Evolutionary conservation across 2,113 vertebrate genomes (phyloP).

Genomic region (Bombycilla garrulus): DNA sequence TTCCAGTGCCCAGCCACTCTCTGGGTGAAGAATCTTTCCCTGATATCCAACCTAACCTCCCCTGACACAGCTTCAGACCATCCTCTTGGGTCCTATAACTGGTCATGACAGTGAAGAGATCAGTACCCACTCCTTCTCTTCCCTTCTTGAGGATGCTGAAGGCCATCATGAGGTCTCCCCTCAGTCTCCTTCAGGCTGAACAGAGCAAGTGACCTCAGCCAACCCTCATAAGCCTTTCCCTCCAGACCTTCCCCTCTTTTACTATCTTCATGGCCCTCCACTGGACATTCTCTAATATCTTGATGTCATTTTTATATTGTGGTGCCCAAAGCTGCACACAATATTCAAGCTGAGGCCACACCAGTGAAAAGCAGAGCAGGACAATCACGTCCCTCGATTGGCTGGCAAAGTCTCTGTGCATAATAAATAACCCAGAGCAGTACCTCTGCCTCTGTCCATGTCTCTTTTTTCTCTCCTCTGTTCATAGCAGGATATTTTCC

Average conservation of each 20-base stretch:
- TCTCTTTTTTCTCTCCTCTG: not conserved
- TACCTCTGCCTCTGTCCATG: not conserved
- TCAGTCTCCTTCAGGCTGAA: not conserved
- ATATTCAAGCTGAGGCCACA: not conserved
- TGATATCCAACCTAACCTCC: not conserved
- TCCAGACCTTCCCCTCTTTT: not conserved
- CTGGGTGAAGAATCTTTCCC: not conserved
- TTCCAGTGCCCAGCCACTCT: too few species aligned
- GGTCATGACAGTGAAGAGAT: not conserved
- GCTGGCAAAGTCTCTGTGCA: not conserved
- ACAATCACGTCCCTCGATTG: fast-evolving
- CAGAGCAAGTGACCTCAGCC: not conserved
- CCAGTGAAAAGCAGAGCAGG: not conserved
- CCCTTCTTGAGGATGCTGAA: not conserved
- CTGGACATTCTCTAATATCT: not conserved
- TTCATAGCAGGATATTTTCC: not conserved
- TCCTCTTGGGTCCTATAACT: not conserved
- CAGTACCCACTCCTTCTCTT: fast-evolving
- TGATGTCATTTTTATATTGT: not conserved
- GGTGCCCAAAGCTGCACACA: not conserved
- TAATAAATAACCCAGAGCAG: not conserved
- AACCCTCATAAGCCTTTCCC: not conserved
- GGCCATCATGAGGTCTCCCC: not conserved
- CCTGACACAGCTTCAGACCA: not conserved
- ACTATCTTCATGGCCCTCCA: not conserved